Percentiles rank a stretch among this genome's conserved stretches.
phyloP scores from a whole-genome alignment of 2,113 vertebrate species.

The Tachuris rubrigastra region DNA sequence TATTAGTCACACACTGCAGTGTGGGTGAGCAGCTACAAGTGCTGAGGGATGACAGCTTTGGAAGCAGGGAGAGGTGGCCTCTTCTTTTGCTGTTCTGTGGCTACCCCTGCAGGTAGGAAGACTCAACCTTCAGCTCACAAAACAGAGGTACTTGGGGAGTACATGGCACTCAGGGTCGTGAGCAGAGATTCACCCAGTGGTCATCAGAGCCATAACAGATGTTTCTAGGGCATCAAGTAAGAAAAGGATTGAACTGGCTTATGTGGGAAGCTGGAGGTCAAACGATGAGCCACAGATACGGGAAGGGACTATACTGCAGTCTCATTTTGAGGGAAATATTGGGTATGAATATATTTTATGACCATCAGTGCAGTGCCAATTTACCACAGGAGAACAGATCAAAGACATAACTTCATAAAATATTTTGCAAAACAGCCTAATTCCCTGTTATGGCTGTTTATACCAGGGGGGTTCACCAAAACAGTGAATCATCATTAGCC shows the following conservation, averaged over 20 bases:
- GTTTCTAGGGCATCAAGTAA: neutral
- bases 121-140: neutral
- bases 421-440: neutral
- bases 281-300: neutral
- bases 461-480: neutral
- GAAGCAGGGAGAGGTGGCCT: neutral
- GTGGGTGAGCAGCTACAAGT: neutral
- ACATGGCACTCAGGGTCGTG: neutral
- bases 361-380: neutral
- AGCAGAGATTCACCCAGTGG: neutral
- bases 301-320: neutral
- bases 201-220: neutral
- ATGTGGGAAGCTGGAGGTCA: neutral
- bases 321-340: neutral
- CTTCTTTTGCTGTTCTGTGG: slow-evolving; percentile 13
- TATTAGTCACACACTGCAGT: neutral
- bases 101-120: slow-evolving; percentile 43
- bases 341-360: neutral
- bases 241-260: neutral
- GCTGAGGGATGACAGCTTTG: neutral
- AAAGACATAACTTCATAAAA: slow-evolving; percentile 38
- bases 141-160: neutral
- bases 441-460: neutral
- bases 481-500: slow-evolving; percentile 20
- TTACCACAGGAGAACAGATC: slow-evolving; percentile 15